phyloP scores from a whole-genome alignment of 2,888 invertebrate genomes.

The Drosophila eohydei region DNA sequence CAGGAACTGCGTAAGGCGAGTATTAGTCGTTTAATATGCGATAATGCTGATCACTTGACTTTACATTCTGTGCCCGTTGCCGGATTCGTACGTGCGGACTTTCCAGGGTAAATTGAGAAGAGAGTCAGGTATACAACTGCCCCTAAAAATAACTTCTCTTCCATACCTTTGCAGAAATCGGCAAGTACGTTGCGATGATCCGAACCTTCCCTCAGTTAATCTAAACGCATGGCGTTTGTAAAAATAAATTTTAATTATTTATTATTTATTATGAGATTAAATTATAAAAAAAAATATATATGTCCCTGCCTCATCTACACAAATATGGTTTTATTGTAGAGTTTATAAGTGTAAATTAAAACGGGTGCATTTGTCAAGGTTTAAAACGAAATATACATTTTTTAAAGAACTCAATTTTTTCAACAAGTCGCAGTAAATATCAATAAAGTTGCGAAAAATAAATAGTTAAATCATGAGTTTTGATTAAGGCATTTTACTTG shows the following conservation, averaged over 20 bases:
- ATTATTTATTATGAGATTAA: neutral
- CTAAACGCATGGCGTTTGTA: conserved; percentile 87
- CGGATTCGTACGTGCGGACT: conserved; percentile 87
- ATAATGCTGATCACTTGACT: conserved; percentile 90
- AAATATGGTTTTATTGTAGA: neutral
- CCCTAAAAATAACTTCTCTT: neutral
- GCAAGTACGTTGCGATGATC: conserved; percentile 87
- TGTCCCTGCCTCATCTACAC: too few species aligned
- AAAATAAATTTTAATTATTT: conserved; percentile 3
- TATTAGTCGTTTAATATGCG: conserved; percentile 89
- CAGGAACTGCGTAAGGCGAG: conserved; percentile 89
- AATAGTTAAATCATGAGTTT: neutral
- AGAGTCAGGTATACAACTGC: neutral
- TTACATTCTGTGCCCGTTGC: conserved; percentile 86
- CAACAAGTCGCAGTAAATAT: neutral
- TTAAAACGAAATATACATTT: neutral
- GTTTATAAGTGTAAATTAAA: neutral
- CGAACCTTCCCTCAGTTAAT: conserved; percentile 87
- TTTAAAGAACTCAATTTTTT: neutral
- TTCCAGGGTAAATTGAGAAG: conserved; percentile 86
- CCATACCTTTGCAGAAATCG: conserved; percentile 87
- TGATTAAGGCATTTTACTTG: neutral
- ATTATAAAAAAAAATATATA: neutral
- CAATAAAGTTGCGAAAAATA: neutral
- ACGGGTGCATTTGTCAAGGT: too few species aligned